Evolutionary conservation across 2,888 invertebrate genomes (phyloP), one percentile per base, ranked within the genome.

Genomic region (Sesia bembeciformis): DNA sequence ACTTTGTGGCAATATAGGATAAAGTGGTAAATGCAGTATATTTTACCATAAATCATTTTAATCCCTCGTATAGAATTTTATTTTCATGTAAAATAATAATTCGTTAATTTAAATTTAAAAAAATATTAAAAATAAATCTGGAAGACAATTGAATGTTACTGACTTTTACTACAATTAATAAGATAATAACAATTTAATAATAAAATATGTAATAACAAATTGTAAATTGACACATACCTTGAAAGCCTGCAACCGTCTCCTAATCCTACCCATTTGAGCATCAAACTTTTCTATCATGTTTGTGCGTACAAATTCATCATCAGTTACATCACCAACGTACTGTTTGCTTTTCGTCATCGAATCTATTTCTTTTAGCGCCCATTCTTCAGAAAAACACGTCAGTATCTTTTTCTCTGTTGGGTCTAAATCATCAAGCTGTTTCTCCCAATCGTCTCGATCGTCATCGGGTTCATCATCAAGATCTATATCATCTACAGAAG

Each of bases 331-430:
- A 41, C 72, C 72, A 0, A 85, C 60, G 60, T 81, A 83, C 54
- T 74, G 78, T 8, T 83, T 72, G 60, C 80, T 82, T 53, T 81
- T 78, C 0, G 60, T 60, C 70, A 88, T 72, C 4, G 81, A 81
- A 51, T 82, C 76, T 55, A 86, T 81, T 69, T 85, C 83, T 57
- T 72, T 76, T 3, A 68, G 53, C 3, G 80, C 84, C 65, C 71
- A 76, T 58, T 76, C 61, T 55, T 84, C 81, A n/a, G 87, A 84
- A 58, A 86, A 88, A 63, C 86, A 86, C 0, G 78, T 75, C 4
- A 74, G 72, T 56, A 84, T 64, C 7, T 40, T 50, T 63, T 70
- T 71, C 8, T 65, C 66, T 54, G 52, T 67, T 61, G 57, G 57
- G 39, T 62, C 66, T 42, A 64, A 54, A 23, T 70, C 60, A 41